These are phyloP conservation scores for Tachypleus tridentatus DNA, from an alignment of 1,140 invertebrate species.

Conservation along the genomic window DNA sequence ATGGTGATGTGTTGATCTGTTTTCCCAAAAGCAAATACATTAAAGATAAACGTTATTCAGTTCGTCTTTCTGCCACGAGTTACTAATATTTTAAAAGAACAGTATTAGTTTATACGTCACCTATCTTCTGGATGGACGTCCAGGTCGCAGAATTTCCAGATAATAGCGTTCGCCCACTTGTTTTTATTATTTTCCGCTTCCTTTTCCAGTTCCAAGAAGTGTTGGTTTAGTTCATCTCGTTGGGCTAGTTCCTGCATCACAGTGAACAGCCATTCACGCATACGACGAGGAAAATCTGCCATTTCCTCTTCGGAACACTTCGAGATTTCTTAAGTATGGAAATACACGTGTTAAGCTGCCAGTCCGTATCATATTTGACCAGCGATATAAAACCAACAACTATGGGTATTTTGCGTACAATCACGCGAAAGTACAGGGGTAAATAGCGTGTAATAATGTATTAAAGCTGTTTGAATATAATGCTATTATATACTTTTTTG, in stretches of 20 bases:
- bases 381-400: too few relatives aligned
- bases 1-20: too few relatives aligned
- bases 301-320: conserved; percentile 70
- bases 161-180: conserved; percentile 77
- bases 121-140: conserved; percentile 75
- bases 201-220: conserved; percentile 71
- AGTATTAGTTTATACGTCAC: conserved; percentile 29
- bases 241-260: conserved; percentile 89
- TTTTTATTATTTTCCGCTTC: conserved; percentile 64
- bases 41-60: too few relatives aligned
- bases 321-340: conserved; percentile 32
- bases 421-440: too few relatives aligned
- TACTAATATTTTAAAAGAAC: too few relatives aligned
- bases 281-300: conserved; percentile 78
- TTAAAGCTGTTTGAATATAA: too few relatives aligned
- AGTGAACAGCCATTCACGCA: conserved; percentile 95
- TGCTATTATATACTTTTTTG: too few relatives aligned
- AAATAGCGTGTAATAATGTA: too few relatives aligned
- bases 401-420: too few relatives aligned
- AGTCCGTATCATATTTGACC: too few relatives aligned
- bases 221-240: conserved; percentile 65
- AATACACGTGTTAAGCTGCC: background rate
- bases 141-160: conserved; percentile 95
- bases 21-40: too few relatives aligned
- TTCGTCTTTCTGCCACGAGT: too few relatives aligned